Conservation (phyloP, 2,113 vertebrate genomes). For the Muntiacus reevesi region DNA sequence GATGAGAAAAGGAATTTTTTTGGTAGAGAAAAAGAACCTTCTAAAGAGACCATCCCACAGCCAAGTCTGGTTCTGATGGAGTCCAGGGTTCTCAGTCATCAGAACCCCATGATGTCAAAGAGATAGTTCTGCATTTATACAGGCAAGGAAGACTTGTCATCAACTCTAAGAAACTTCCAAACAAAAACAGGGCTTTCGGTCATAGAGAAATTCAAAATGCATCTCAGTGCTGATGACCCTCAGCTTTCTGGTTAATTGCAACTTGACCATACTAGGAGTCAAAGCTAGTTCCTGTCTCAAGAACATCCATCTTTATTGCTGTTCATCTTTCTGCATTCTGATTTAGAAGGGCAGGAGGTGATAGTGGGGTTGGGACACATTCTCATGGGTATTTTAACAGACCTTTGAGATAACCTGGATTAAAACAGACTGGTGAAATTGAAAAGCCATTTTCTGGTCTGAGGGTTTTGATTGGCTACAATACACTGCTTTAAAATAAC, state of each 20-base stretch:
- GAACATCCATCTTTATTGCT: not conserved
- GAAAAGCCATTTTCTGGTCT: constrained; percentile 9
- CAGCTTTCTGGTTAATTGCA: constrained; percentile 15
- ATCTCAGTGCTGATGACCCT: not conserved
- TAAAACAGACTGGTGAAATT: constrained; percentile 1
- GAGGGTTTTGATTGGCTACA: not conserved
- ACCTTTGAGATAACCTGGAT: not conserved
- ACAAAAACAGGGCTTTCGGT: constrained; percentile 15
- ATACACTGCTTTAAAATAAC: not conserved
- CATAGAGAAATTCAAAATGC: not conserved
- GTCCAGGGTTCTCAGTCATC: not conserved
- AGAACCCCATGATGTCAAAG: not conserved
- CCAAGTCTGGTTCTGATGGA: not conserved
- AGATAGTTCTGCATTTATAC: not conserved
- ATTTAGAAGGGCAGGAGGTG: not conserved
- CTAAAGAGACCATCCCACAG: not conserved
- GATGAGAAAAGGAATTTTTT: not conserved
- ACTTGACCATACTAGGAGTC: not conserved
- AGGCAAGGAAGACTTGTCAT: not conserved
- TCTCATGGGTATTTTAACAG: not conserved
- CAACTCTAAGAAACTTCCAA: constrained; percentile 27
- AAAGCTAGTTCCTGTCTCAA: not conserved
- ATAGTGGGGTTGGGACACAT: not conserved
- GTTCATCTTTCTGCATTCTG: not conserved
- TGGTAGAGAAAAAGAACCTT: not conserved